Evolutionary conservation across 2,113 vertebrate species (phyloP), one percentile per base, ranked within the genome.

Genomic region (Cottus gobio): DNA sequence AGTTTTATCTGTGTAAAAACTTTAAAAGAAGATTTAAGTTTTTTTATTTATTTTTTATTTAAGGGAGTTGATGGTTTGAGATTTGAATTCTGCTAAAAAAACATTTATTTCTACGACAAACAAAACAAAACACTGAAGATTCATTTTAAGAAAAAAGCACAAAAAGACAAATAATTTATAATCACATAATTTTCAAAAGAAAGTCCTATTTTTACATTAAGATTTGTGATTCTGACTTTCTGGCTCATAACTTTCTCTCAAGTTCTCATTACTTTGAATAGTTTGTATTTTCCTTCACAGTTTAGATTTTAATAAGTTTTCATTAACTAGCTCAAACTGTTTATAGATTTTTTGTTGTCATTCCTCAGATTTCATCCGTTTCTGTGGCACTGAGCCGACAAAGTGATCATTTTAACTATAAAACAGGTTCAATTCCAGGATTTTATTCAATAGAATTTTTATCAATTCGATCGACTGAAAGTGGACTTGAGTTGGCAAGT

Each of bases 131-230:
- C 0, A 0, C 0, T 1, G 52, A 71, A 11, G 26, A 44, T 42
- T 24, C 4, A 16, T 73, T 42, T 34, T 11, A 1, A 15, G 2
- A 16, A 48, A 48, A 56, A 82, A 82, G 67, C 73, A 82, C 67
- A 76, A 76, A 66, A 28, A 58, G 18, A 71, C 24, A 70, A 46
- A 46, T 13, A 10, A 34, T 34, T 34, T 34, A 34, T 5, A 6
- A 39, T 37, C 36, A 37, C 36, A 37, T 37, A 34, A 5, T 34
- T 34, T 34, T 34, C 10, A 12, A 10, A 39, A 39, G n/a, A n/a
- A 46, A 39, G 37, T 37, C 37, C 7, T 37, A 10, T 37, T 37
- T 37, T 44, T 44, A 16, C 13, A 18, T 18, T 4, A 16, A 46
- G 12, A 46, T 18, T 12, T 39, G 39, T 39, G 39, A 39, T 12